Evolutionary conservation across 1,140 invertebrate genomes (phyloP).

Genomic region (Drosophila chauvacae): DNA sequence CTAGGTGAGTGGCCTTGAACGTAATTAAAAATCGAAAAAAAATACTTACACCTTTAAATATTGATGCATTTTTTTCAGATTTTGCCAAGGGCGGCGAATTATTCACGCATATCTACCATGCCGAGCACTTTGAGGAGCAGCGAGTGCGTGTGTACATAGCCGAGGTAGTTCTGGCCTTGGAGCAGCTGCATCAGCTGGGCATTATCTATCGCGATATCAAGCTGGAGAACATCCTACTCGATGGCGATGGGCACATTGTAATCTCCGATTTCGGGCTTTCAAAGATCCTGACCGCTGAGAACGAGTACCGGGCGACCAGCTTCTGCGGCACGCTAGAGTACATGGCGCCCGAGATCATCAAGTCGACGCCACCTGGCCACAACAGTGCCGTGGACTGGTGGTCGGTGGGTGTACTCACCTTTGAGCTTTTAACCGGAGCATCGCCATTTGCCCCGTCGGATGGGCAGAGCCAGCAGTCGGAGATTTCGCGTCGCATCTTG

Average conservation of each 20-base stretch:
- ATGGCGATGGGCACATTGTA: conserved; percentile 94
- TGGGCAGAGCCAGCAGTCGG: conserved; percentile 95
- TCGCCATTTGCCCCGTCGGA: conserved; percentile 99
- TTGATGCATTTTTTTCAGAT: conserved; percentile 88
- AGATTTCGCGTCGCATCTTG: conserved; percentile 96
- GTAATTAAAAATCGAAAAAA: background rate
- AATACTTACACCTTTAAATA: conserved; percentile 22
- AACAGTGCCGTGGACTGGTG: conserved; percentile 99
- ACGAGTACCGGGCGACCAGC: conserved; percentile 92
- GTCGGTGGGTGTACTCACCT: conserved; percentile 98
- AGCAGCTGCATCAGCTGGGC: conserved; percentile 94
- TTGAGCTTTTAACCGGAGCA: conserved; percentile 97
- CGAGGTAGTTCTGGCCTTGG: conserved; percentile 95
- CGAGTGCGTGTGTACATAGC: conserved; percentile 95
- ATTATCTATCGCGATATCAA: conserved; percentile 99
- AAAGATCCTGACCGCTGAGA: conserved; percentile 88
- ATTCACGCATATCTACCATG: conserved; percentile 95
- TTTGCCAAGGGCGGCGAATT: conserved; percentile 97
- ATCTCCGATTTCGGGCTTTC: conserved; percentile 96
- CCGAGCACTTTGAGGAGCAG: conserved; percentile 93
- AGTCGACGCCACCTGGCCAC: conserved; percentile 92
- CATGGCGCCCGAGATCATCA: conserved; percentile 97
- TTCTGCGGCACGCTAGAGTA: conserved; percentile 99
- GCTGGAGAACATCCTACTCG: conserved; percentile 95
- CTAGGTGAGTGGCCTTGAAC: conserved; percentile 88